Evolutionary conservation across 1,140 invertebrate species (phyloP), one percentile per base, ranked within the genome.

Genomic region (Octopus bimaculoides): DNA sequence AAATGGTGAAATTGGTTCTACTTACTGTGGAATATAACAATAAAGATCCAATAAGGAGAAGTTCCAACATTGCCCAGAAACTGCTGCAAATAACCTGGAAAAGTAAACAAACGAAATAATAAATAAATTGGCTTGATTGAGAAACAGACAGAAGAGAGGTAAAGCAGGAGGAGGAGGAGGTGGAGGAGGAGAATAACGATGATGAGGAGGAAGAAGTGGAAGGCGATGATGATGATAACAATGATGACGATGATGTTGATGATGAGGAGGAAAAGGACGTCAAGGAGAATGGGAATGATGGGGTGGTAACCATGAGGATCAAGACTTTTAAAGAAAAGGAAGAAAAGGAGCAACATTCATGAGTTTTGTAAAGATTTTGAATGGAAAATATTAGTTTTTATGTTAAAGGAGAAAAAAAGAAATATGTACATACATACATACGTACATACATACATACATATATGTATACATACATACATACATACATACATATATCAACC

Each of bases 51-150:
- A 96, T 86, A 75, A 97, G 90, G 81, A 97, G 94, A 54, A 94
- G 94, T 91, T 97, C 96, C 86, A 97, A 90, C 79, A 97, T 93
- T 55, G 95, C 94, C 96, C 96, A 97, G 93, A 96, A 95, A 79
- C 94, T 94, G 82, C 93, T 93, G 41, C 94, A 94, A 85, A 95
- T 95, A 75, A 94, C 94, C 94, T 96, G 88, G 41, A 84, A 91
- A 41, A 41, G 26, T 41, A 41, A 41, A 41, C 26, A n/a, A 66
- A n/a, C 12, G 3, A 66, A n/a, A 66, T 12, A 66, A n/a, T 14
- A n/a, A 66, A n/a, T 14, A n/a, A 66, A n/a, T 14, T 12, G n/a
- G 61, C 12, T 66, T 14, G 61, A 66, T 12, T 14, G 61, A 12
- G 61, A 66, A n/a, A 66, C 12, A 66, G 61, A 66, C 12, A 66